Base-by-base conservation (phyloP, 2,888 invertebrate species). In the Rhodophaea formosa region DNA sequence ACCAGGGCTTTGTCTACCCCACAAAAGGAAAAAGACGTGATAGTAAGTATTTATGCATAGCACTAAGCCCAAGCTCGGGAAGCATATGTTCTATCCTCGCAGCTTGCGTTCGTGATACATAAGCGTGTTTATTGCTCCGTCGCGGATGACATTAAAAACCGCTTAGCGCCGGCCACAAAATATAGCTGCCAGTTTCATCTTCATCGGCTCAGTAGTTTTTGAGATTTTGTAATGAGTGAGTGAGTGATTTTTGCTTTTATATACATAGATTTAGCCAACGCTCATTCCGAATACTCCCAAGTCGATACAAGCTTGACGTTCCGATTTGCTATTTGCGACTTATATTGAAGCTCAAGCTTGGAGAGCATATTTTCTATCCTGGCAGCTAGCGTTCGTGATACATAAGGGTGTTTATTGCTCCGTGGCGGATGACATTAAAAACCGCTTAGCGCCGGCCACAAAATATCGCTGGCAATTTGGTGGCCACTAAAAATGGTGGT, bases 91-190 rank as follows among this genome's bases (percentile, higher is more conserved):
- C 66, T 62, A 65, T 66, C 70, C 63, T 62, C 59, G 29, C 49
- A 55, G 66, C 67, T 56, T 58, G 58, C 60, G 62, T 64, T 72
- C 69, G 69, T 74, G 74, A 76, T 76, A 76, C 79, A 77, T 77
- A 73, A 67, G 65, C 66, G 66, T 71, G 72, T 77, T 80, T 81
- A 81, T 82, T 77, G 74, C 79, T 68, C 65, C 62, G 70, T 67
- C 65, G 67, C 74, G 80, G 78, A 80, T 79, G 81, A 82, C 84
- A 86, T 86, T 86, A 86, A 86, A 86, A 87, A 87, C 74, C 79
- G 85, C 84, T 87, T 86, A 86, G 85, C 74, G 64, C 68, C 62
- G 66, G 60, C 23, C 67, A 68, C 73, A 65, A 80, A 75, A 75
- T 76, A 77, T 73, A 61, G 74, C 69, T 64, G 59, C 69, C 72